Evolutionary conservation across 2,888 invertebrate genomes (phyloP), one percentile per base, ranked within the genome.

Genomic region (Aphidius colemani): DNA sequence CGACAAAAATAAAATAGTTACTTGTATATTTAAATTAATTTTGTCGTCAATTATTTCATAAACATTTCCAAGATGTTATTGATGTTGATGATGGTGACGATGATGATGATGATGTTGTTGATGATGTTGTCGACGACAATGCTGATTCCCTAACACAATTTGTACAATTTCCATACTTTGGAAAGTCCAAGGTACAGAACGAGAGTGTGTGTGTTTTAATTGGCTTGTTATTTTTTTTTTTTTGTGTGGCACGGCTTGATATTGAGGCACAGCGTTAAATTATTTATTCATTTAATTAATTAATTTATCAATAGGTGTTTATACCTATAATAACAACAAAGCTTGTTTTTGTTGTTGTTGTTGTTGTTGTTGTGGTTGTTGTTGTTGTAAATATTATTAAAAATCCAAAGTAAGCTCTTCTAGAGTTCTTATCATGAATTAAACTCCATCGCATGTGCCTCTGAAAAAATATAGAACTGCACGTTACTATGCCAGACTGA

Each of bases 401-500:
- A 57, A 75, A 76, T 80, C 80, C 79, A 78, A 78, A 79, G 76
- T 77, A 80, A 80, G 76, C 76, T 78, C 74, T 75, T 75, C 75
- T 74, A 79, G 79, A 81, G 80, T 80, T 81, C 75, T 79, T 77
- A 79, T 79, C 77, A 78, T 75, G 74, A 74, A 79, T 79, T 81
- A 80, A 78, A 80, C 79, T 80, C 80, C 79, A 75, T 76, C 81
- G 81, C 81, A 75, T 81, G 81, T 81, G 81, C 81, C 81, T 81
- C 81, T 81, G 80, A 81, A 81, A 81, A 79, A 75, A 81, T 75
- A 80, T 78, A 81, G 78, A 81, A 81, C 80, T 81, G 81, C 81
- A 81, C 77, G 76, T 81, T 80, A 81, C 75, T 78, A 80, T 30
- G 30, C 81, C 81, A 81, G 81, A 81, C 81, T 81, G 81, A 80